Evolutionary conservation across 2,113 vertebrate genomes (phyloP).

Genomic region (Aspiorhynchus laticeps): DNA sequence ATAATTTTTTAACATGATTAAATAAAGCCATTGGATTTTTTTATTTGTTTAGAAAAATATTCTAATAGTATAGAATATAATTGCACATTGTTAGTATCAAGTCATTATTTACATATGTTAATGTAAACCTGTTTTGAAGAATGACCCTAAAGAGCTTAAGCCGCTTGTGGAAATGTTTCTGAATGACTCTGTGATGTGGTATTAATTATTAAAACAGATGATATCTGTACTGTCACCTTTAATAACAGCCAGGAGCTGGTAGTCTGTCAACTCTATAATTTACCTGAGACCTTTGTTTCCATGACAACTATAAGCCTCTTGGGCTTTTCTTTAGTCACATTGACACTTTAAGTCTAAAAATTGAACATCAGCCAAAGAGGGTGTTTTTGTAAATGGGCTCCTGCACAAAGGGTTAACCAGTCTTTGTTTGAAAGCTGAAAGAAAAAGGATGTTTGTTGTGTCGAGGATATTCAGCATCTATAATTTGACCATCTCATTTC

Average conservation of each 20-base stretch:
- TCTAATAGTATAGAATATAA: too few relatives aligned
- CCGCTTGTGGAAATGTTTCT: neutral
- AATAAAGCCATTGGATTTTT: too few relatives aligned
- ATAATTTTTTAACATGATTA: too few relatives aligned
- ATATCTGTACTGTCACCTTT: conserved; percentile 5
- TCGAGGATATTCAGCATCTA: neutral
- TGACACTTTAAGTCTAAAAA: conserved; percentile 12
- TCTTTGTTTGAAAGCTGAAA: neutral
- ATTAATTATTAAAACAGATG: neutral
- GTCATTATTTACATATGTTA: too few relatives aligned
- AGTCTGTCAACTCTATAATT: neutral
- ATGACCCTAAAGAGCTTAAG: neutral
- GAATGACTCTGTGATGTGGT: neutral
- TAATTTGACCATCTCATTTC: conserved; percentile 22
- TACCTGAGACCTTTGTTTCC: conserved; percentile 29
- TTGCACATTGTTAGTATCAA: too few relatives aligned
- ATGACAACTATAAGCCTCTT: conserved; percentile 19
- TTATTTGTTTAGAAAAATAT: too few relatives aligned
- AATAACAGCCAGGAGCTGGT: neutral
- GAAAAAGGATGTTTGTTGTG: conserved; percentile 1
- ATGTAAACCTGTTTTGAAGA: neutral
- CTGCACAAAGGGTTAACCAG: neutral
- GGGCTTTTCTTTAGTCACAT: neutral
- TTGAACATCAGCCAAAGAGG: neutral
- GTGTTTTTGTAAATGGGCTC: neutral